Evolutionary conservation across 2,888 invertebrate species (phyloP).

Genomic region (Magallana nippona): DNA sequence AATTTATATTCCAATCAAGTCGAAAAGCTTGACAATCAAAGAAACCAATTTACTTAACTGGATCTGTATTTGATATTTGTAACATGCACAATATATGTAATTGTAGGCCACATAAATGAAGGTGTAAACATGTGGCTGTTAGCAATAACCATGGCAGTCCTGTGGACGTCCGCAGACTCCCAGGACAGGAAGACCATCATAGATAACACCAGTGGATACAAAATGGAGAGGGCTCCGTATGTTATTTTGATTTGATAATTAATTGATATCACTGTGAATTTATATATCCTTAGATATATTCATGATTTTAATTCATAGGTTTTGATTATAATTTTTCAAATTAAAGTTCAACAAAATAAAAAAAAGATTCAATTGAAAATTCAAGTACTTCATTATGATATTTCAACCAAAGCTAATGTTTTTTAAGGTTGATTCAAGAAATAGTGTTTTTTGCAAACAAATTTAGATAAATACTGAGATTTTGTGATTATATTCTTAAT

Average conservation of each 20-base stretch:
- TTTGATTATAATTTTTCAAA: background rate
- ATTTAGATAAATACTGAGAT: too few species aligned
- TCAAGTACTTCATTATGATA: too few species aligned
- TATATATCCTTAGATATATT: background rate
- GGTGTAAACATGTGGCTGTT: constrained; percentile 48
- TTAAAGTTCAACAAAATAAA: too few species aligned
- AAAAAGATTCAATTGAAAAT: too few species aligned
- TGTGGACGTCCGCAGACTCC: constrained; percentile 50
- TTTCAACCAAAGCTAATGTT: too few species aligned
- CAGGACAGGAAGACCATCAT: constrained; percentile 60
- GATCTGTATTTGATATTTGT: too few species aligned
- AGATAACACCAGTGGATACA: constrained; percentile 63
- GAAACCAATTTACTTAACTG: too few species aligned
- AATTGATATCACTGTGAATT: background rate
- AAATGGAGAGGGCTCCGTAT: constrained; percentile 70
- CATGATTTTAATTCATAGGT: background rate
- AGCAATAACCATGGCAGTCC: constrained; percentile 51
- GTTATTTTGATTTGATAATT: constrained; percentile 49
- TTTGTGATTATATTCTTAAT: too few species aligned
- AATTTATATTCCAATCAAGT: too few species aligned
- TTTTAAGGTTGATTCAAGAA: too few species aligned
- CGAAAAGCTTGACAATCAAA: too few species aligned
- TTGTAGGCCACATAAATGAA: constrained; percentile 26
- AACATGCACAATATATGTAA: background rate
- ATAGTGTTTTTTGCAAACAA: too few species aligned